These are phyloP conservation scores for Taenioides sp. DNA, from an alignment of 2,797 vertebrate genomes.

Conservation along the genomic window DNA sequence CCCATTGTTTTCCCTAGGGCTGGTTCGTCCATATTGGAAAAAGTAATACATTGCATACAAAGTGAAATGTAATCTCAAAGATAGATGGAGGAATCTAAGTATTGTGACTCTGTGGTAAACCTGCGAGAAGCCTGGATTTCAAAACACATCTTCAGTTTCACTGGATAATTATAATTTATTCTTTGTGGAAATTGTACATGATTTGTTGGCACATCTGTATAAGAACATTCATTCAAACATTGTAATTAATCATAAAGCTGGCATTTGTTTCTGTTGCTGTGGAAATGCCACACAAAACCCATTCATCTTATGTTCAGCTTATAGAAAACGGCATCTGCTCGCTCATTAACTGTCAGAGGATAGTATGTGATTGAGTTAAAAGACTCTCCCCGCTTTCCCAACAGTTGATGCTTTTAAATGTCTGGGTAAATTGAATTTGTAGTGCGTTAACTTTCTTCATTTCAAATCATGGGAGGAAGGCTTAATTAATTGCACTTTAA, in stretches of 20 bases:
- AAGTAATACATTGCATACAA: slow-evolving; percentile 19
- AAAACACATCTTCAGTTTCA: slow-evolving; percentile 28
- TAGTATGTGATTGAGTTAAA: slow-evolving; percentile 1
- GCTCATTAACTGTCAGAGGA: slow-evolving; percentile 15
- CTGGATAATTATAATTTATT: slow-evolving; percentile 5
- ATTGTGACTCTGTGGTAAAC: slow-evolving; percentile 29
- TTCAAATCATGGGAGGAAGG: slow-evolving; percentile 10
- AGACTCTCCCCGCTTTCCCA: background rate
- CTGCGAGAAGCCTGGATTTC: slow-evolving; percentile 21
- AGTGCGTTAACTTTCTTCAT: background rate
- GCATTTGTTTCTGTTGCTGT: slow-evolving; percentile 10
- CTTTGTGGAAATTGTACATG: slow-evolving; percentile 11
- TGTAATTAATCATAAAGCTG: slow-evolving; percentile 32
- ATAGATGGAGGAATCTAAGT: slow-evolving; percentile 23
- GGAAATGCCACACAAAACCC: background rate
- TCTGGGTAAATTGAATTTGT: slow-evolving; percentile 4
- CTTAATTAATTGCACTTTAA: background rate
- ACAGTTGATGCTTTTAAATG: slow-evolving; percentile 12
- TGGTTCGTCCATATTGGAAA: slow-evolving; percentile 21
- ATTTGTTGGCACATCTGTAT: background rate
- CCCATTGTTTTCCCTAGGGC: slow-evolving; percentile 15
- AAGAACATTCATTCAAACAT: background rate
- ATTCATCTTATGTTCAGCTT: slow-evolving; percentile 11
- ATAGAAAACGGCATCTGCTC: slow-evolving; percentile 1
- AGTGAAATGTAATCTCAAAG: slow-evolving; percentile 38